Conservation (phyloP, 2,888 invertebrate species). For the Apotomis capreana region DNA sequence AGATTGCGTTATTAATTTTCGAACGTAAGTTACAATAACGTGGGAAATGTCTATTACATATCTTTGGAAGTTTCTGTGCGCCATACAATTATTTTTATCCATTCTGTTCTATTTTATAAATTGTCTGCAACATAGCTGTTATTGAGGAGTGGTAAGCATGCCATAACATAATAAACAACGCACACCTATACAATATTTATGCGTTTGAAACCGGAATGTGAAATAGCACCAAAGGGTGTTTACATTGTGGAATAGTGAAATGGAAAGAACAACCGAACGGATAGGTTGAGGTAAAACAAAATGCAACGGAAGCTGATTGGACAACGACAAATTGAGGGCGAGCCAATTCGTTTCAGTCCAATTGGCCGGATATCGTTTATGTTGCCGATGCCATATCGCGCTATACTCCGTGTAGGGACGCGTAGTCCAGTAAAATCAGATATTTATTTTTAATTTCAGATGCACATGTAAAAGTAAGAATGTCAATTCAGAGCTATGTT, state of each 20-base stretch:
- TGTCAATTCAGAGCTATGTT: no score
- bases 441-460: no score
- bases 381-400: conserved; percentile 69
- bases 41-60: background rate
- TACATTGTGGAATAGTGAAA: conserved; percentile 42
- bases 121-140: conserved; percentile 36
- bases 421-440: background rate
- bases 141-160: conserved; percentile 26
- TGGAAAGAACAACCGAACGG: conserved; percentile 55
- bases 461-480: no score
- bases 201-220: conserved; percentile 7
- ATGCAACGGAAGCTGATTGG: conserved; percentile 74
- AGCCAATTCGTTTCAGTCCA: conserved; percentile 82
- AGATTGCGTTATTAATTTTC: no score
- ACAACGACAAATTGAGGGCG: conserved; percentile 77
- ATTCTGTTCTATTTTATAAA: conserved; percentile 8
- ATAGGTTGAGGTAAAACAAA: conserved; percentile 65
- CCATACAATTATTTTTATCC: background rate
- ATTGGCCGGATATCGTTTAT: conserved; percentile 80
- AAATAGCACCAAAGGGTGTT: conserved; percentile 28
- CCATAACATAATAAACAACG: conserved; percentile 34
- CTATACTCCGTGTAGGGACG: conserved; percentile 34
- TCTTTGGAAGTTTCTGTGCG: background rate
- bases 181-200: conserved; percentile 29
- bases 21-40: no score